A percentile compares a stretch with the other conserved stretches of the same genome.
Evolutionary conservation across 2,797 vertebrate genomes (phyloP).

Genomic region (Ceyx erithaca): DNA sequence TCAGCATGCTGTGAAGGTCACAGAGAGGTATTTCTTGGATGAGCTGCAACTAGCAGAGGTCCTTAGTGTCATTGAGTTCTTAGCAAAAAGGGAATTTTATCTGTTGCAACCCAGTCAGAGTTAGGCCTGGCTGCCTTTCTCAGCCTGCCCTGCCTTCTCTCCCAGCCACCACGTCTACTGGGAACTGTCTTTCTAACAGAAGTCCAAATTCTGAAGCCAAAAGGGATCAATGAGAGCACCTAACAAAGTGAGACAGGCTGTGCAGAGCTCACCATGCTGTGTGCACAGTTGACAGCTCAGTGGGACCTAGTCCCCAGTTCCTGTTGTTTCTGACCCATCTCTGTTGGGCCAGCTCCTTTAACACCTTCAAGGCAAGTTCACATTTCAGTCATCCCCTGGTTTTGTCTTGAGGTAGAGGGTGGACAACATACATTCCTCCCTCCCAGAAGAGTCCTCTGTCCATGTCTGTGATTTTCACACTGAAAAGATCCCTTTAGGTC

Average conservation of each 20-base stretch:
- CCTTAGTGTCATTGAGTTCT: neutral
- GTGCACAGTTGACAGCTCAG: neutral
- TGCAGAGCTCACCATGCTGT: neutral
- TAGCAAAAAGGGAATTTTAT: neutral
- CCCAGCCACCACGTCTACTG: neutral
- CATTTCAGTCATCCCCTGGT: neutral
- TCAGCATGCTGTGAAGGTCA: neutral
- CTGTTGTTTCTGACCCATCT: neutral
- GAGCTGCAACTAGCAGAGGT: neutral
- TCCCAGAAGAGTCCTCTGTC: neutral
- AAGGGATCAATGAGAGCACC: neutral
- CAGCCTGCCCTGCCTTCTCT: neutral
- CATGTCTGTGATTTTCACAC: neutral
- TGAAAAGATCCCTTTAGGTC: constrained; percentile 14
- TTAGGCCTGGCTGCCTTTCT: neutral
- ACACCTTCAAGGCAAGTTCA: neutral
- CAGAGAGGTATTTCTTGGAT: neutral
- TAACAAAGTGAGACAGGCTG: neutral
- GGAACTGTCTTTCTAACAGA: neutral
- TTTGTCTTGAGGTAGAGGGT: neutral
- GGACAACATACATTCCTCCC: neutral
- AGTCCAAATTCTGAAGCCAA: neutral
- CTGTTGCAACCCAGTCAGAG: neutral
- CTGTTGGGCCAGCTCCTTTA: neutral
- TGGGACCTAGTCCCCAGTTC: neutral